A percentile compares a stretch with the other conserved stretches of the same genome.
phyloP scores from a whole-genome alignment of 1,140 invertebrate species.

The Orius insidiosus region DNA sequence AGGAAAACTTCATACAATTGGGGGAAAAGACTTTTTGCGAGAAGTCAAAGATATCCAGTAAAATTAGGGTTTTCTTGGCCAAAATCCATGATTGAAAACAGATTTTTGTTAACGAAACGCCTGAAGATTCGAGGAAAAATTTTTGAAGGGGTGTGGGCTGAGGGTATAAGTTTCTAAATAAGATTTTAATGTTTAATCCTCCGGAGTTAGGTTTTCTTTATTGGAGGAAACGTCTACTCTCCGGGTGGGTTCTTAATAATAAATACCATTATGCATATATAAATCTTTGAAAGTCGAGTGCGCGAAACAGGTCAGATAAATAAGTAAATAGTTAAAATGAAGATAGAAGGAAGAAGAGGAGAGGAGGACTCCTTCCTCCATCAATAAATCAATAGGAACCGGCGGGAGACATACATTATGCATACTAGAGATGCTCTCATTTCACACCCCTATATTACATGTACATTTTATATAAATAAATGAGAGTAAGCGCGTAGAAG shows the following conservation, averaged over 20 bases:
- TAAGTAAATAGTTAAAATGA: conserved; percentile 17
- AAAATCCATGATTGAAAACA: no score
- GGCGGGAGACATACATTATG: conserved; percentile 18
- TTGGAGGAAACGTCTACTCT: no score
- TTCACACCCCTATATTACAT: conserved; percentile 22
- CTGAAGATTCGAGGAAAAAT: no score
- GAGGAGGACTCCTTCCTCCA: conserved; percentile 1
- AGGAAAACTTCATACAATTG: no score
- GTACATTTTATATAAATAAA: conserved; percentile 21
- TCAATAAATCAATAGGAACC: conserved; percentile 16
- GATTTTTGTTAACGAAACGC: no score
- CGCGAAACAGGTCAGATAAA: conserved; percentile 10
- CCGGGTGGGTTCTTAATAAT: neutral
- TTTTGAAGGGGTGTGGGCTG: no score
- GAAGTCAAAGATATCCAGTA: no score
- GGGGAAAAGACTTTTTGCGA: no score
- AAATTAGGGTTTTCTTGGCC: no score
- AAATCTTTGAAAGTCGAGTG: conserved; percentile 8
- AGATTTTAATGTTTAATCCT: no score
- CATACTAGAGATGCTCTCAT: conserved; percentile 21
- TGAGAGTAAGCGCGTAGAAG: conserved; percentile 6
- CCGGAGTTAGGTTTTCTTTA: no score
- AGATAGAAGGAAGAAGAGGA: conserved; percentile 8
- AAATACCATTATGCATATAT: conserved; percentile 10
- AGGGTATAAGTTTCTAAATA: no score